Evolutionary conservation across 2,888 invertebrate species (phyloP).

Genomic region (Diogma glabrata): DNA sequence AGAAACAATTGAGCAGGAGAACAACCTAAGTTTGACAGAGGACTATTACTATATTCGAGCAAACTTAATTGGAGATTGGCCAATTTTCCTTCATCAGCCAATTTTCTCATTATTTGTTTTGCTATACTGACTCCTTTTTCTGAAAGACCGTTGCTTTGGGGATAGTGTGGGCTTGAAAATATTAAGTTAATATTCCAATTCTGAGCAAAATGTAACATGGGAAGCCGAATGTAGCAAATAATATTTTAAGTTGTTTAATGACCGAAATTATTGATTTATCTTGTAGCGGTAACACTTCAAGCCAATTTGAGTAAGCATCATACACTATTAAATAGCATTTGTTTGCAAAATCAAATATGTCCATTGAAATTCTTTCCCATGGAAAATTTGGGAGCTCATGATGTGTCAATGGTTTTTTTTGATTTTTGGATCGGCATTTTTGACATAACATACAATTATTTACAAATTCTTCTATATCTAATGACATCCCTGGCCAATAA

Average conservation of each 20-base stretch:
- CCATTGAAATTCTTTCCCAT: constrained; percentile 17
- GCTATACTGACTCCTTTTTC: constrained; percentile 19
- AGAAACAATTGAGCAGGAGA: too few species aligned
- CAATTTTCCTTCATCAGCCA: too few species aligned
- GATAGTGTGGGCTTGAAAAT: constrained; percentile 18
- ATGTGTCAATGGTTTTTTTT: constrained; percentile 19
- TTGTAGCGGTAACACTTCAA: background rate
- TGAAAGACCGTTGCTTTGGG: constrained; percentile 12
- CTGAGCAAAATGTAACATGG: constrained; percentile 18
- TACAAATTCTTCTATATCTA: constrained; percentile 15
- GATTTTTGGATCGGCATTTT: constrained; percentile 16
- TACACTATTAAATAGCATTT: constrained; percentile 14
- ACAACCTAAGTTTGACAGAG: too few species aligned
- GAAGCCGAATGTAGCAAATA: constrained; percentile 21
- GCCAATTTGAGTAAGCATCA: constrained; percentile 17
- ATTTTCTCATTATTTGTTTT: constrained; percentile 10
- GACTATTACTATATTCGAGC: too few species aligned
- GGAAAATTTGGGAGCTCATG: constrained; percentile 20
- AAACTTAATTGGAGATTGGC: too few species aligned
- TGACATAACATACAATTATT: constrained; percentile 14
- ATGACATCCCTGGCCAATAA: constrained; percentile 17
- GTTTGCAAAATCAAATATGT: constrained; percentile 19
- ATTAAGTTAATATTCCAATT: constrained; percentile 14
- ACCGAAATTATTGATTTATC: constrained; percentile 13
- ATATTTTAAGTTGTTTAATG: constrained; percentile 11